phyloP scores from a whole-genome alignment of 2,113 vertebrate species.

The Entelurus aequoreus region DNA sequence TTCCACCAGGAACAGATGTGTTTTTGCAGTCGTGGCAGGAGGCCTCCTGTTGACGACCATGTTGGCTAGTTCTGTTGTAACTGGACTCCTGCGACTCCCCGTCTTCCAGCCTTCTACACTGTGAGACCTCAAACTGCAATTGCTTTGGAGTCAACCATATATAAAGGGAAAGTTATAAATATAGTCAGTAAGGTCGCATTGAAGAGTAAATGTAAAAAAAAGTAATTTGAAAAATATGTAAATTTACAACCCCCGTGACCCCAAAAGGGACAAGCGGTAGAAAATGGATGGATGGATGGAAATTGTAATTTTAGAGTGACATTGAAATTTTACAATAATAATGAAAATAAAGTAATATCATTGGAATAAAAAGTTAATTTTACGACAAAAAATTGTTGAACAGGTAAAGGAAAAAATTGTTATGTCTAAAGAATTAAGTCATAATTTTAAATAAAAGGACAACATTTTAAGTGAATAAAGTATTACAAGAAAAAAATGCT shows the following conservation, averaged over 20 bases:
- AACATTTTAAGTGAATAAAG: too few species aligned
- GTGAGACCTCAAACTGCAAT: constrained; percentile 42
- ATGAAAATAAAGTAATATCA: not conserved
- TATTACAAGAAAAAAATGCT: too few species aligned
- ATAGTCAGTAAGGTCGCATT: not conserved
- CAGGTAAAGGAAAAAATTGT: too few species aligned
- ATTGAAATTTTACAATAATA: not conserved
- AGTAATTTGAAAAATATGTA: not conserved
- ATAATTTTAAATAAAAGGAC: too few species aligned
- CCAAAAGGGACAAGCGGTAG: too few species aligned
- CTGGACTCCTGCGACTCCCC: constrained; percentile 64
- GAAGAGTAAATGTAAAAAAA: too few species aligned
- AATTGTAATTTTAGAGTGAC: not conserved
- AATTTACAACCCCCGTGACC: not conserved
- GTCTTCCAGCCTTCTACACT: constrained; percentile 68
- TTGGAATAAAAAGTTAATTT: too few species aligned
- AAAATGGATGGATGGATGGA: too few species aligned
- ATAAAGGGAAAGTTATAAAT: not conserved
- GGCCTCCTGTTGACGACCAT: constrained; percentile 65
- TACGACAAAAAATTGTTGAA: too few species aligned
- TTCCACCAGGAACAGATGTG: constrained; percentile 62
- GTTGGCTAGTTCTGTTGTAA: constrained; percentile 62
- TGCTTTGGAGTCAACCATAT: not conserved
- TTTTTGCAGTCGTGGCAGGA: constrained; percentile 56
- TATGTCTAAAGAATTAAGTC: too few species aligned